Evolutionary conservation across 1,140 invertebrate species (phyloP), one percentile per base, ranked within the genome.

Genomic region (Acyrthosiphon pisum): DNA sequence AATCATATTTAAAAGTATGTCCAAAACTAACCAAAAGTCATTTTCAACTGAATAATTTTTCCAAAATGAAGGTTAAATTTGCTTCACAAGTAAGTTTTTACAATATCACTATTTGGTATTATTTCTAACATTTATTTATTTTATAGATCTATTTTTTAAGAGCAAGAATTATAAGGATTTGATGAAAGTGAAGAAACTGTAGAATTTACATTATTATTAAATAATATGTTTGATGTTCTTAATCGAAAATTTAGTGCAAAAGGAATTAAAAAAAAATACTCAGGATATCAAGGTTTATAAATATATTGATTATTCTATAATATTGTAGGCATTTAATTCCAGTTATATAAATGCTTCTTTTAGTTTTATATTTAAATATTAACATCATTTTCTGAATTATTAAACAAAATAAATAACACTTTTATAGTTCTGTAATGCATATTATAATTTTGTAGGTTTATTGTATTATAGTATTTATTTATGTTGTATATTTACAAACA

Each of bases 101-200:
- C 53, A 56, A 56, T 56, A 23, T 56, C 20, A 56, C 23, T 56
- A 56, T 23, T 22, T 56, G 53, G 53, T 56, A 56, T 56, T 23
- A 56, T 56, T 22, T 26, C 20, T 56, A 56, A 56, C 53, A 26
- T 76, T 76, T 76, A 76, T 76, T 76, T 9, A 26, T 76, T 35
- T 30, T 30, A 44, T 86, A 44, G 84, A 86, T 86, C 22, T 44
- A 23, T 41, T 86, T 86, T 86, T 44, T 86, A 86, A 86, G 41
- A 86, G 20, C 22, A 86, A 86, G 41, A 41, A 26, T 44, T 86
- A 26, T 20, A 2, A 20, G 41, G 41, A 23, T 44, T 86, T 86
- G 41, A 23, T 44, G 41, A 86, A 37, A 44, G 84, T 86, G 84
- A 86, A 44, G 84, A 46, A 86, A 86, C 84, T 44, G 84, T 86